Evolutionary conservation across 2,113 vertebrate genomes (phyloP).

Genomic region (Lanius collurio): DNA sequence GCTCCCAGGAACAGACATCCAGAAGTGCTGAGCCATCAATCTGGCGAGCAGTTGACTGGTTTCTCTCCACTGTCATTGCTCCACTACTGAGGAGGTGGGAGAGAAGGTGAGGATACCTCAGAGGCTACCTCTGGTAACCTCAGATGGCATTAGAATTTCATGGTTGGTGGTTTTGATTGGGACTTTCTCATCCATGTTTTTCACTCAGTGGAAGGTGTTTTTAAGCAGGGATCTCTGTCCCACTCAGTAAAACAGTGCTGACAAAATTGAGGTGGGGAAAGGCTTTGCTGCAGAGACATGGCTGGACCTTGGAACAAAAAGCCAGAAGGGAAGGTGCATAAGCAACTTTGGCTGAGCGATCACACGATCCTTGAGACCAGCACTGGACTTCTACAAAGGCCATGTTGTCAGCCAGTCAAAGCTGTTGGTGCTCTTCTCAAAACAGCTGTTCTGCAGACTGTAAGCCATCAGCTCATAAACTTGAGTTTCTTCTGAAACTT

Average conservation of each 20-base stretch:
- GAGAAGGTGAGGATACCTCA: neutral
- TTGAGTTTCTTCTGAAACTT: neutral
- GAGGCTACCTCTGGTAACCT: neutral
- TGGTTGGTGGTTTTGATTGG: neutral
- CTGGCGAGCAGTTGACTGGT: neutral
- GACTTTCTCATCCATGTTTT: neutral
- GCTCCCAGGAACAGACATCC: neutral
- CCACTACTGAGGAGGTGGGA: accelerated
- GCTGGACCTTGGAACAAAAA: neutral
- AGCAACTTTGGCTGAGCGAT: neutral
- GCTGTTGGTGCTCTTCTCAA: neutral
- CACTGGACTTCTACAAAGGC: neutral
- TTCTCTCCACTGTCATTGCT: neutral
- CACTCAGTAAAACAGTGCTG: neutral
- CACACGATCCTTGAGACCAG: neutral
- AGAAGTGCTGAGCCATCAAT: accelerated
- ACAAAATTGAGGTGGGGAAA: neutral
- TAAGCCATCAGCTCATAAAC: neutral
- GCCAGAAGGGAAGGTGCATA: neutral
- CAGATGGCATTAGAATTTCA: neutral
- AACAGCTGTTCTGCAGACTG: neutral
- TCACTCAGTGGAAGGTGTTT: neutral
- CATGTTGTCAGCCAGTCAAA: neutral
- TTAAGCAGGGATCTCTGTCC: neutral
- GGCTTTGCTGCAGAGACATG: neutral